Base-by-base conservation (phyloP, 2,113 vertebrate species). In the Carollia perspicillata region DNA sequence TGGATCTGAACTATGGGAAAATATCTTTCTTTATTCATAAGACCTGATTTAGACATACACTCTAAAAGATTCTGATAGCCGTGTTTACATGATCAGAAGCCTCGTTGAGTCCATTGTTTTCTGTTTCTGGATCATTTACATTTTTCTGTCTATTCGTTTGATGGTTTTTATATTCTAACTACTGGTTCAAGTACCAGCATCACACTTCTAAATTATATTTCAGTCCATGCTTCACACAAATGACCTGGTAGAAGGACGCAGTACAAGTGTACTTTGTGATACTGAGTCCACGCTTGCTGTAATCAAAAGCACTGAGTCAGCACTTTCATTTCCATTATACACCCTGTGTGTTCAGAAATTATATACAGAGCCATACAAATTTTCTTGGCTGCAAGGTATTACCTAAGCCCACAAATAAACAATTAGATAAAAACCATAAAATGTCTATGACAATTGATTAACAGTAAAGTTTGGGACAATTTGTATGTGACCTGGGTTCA, bases 391-490 rank as follows among this genome's bases (percentile, higher is more conserved):
- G 7, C 9, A 0, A 95, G 92, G 74, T 95, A 93, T 96, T 97
- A 96, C 89, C 81, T 94, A 42, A 89, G 49, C 51, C 94, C 72
- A 94, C 94, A 81, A 93, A 8, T 83, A 78, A 98, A 72, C 88
- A 97, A 88, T 95, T 66, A 96, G 95, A 94, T 78, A 93, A 94
- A 93, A 97, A 85, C 63, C 81, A 96, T 94, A 94, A 97, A 90
- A 86, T 94, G 40, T 35, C 63, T 83, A 84, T 88, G 91, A 93
- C 85, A 83, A 93, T 83, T 90, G 94, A 96, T 96, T 86, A 96
- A 86, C 49, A 77, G 20, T 79, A 55, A 89, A 91, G 53, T 79
- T 89, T 72, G 58, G 60, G 44, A 71, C 90, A 96, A 85, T 16
- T 68, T 66, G 4, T 77, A 42, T 83, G 78, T 94, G 95, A 95